Percentiles rank a stretch among this genome's conserved stretches.
Evolutionary conservation across 2,797 vertebrate species (phyloP).

Genomic region (Sandelia bainsii): DNA sequence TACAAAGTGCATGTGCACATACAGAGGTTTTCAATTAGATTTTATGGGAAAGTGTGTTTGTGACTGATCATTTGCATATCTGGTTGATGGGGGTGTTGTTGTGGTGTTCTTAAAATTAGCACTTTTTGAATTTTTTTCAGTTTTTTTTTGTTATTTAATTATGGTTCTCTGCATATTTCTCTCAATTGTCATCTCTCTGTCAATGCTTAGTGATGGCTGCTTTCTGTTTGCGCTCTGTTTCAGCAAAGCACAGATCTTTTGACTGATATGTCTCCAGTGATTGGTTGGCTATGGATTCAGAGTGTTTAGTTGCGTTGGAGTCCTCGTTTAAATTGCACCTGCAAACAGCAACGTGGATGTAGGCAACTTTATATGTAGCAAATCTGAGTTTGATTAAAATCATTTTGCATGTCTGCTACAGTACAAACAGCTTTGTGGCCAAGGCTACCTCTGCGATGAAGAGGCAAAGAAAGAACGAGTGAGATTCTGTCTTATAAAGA

Average conservation of each 20-base stretch:
- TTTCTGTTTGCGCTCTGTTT: neutral
- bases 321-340: slow-evolving; percentile 3
- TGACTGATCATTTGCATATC: slow-evolving; percentile 31
- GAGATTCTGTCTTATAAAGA: slow-evolving; percentile 58
- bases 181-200: slow-evolving; percentile 13
- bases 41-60: neutral
- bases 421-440: slow-evolving; percentile 19
- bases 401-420: slow-evolving; percentile 6
- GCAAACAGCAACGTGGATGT: neutral
- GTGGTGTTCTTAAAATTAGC: slow-evolving; percentile 4
- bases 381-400: slow-evolving; percentile 1
- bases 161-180: slow-evolving; percentile 21
- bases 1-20: neutral
- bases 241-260: slow-evolving; percentile 2
- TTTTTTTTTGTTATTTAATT: slow-evolving; percentile 24
- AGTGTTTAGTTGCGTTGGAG: neutral
- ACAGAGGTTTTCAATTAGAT: neutral
- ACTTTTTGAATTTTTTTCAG: neutral
- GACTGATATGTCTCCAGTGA: neutral
- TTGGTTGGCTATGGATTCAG: neutral
- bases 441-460: slow-evolving; percentile 35
- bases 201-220: neutral
- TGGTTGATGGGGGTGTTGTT: slow-evolving; percentile 4
- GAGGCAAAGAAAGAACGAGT: slow-evolving; percentile 37
- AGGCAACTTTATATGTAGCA: neutral